Conservation (phyloP, 2,888 invertebrate genomes). For the Hypsopygia costalis region DNA sequence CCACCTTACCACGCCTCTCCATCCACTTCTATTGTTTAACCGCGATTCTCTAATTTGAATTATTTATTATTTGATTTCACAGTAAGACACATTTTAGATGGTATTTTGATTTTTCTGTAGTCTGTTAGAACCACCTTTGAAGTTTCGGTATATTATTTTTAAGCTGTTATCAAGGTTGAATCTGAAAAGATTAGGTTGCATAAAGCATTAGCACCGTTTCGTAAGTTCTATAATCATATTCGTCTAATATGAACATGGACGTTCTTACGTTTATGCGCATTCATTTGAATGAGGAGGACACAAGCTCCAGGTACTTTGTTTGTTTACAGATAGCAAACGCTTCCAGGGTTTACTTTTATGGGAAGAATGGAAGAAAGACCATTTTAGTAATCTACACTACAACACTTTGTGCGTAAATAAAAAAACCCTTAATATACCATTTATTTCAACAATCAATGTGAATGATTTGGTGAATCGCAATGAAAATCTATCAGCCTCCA, state of each 20-base stretch:
- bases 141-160: too few species aligned
- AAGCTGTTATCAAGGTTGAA: not conserved
- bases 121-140: too few species aligned
- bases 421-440: too few species aligned
- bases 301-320: too few species aligned
- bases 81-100: constrained; percentile 36
- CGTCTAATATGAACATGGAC: constrained; percentile 27
- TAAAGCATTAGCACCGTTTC: constrained; percentile 26
- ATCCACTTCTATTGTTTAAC: constrained; percentile 59
- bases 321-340: too few species aligned
- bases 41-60: constrained; percentile 72
- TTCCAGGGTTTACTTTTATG: too few species aligned
- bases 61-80: constrained; percentile 75
- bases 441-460: too few species aligned
- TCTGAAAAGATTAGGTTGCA: constrained; percentile 9
- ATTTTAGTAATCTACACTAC: too few species aligned
- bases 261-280: constrained; percentile 55
- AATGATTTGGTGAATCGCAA: too few species aligned
- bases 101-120: constrained; percentile 17
- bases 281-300: constrained; percentile 39
- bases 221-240: constrained; percentile 44
- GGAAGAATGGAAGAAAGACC: too few species aligned
- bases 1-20: constrained; percentile 37
- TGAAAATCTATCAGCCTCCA: too few species aligned
- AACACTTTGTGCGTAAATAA: too few species aligned